Evolutionary conservation across 2,113 vertebrate genomes (phyloP), one percentile per base, ranked within the genome.

Genomic region (Scophthalmus maximus): DNA sequence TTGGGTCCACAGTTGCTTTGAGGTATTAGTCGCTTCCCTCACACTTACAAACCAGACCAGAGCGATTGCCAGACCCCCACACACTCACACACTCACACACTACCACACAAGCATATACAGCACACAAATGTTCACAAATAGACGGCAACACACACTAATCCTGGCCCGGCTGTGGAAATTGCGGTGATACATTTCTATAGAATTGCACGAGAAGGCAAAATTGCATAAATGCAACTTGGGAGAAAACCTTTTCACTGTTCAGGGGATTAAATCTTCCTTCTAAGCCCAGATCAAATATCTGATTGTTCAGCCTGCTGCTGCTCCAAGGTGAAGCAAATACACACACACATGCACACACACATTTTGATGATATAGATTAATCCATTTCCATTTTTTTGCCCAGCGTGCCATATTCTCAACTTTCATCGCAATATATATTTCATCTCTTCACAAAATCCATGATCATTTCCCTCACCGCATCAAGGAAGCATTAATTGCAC

Each of bases 251-350:
- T 91, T 88, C 85, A 88, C 73, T 78, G 78, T 91, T 87, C 79
- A 30, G 79, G 76, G 91, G 91, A 93, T 92, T 91, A 89, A 91
- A 93, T 89, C 85, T 87, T 78, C 77, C 82, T 75, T 84, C 87
- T 93, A 90, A 91, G 58, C 88, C 84, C 75, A 88, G 89, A 93
- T 93, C 90, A 92, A 93, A 93, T 90, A 88, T 87, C 80, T 79
- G 90, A 94, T 92, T 93, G 88, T 92, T 92, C 72, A 79, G 81
- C 64, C 76, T 73, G 68, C 78, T 66, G 75, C 86, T 71, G 76
- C 80, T 84, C 88, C 82, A 88, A 90, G 84, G 83, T 82, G 82
- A 88, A 79, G 84, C 64, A 84, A 64, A 76, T 42, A 65, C 58
- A 65, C 74, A 73, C 30, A 72, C 68, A 66, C 20, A 47, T 49